Evolutionary conservation across 2,113 vertebrate genomes (phyloP).

Genomic region (Callithrix jacchus): DNA sequence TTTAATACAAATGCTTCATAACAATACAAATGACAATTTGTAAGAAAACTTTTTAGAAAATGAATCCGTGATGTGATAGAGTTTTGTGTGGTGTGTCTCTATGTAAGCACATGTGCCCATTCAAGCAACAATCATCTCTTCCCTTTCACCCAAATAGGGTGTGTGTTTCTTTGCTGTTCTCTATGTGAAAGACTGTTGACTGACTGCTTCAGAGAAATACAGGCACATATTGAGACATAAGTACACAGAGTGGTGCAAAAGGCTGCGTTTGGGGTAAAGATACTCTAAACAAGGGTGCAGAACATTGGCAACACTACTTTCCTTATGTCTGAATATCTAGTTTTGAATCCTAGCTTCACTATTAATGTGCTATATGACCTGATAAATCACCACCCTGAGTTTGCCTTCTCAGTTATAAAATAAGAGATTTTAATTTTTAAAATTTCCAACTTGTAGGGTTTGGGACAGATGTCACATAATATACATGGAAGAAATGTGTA

Average conservation of each 20-base stretch:
- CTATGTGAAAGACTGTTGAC: not conserved
- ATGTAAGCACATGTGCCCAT: not conserved
- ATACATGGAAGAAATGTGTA: not conserved
- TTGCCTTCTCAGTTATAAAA: not conserved
- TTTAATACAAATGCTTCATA: not conserved
- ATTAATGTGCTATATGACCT: not conserved
- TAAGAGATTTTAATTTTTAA: not conserved
- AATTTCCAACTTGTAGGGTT: not conserved
- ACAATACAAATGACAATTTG: not conserved
- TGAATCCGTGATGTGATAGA: not conserved
- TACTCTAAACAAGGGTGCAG: not conserved
- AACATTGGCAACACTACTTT: not conserved
- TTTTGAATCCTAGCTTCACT: not conserved
- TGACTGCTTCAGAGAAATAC: not conserved
- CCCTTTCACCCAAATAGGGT: not conserved
- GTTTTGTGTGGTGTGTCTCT: not conserved
- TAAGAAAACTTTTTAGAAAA: not conserved
- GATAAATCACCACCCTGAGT: not conserved
- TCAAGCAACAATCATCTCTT: not conserved
- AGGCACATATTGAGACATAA: not conserved
- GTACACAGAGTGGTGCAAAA: too few relatives aligned
- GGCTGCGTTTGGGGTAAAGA: not conserved
- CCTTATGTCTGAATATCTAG: not conserved
- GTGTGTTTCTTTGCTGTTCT: not conserved
- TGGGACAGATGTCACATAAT: not conserved